Conservation (phyloP, 2,797 vertebrate genomes). For the Micropoecilia bifurca region DNA sequence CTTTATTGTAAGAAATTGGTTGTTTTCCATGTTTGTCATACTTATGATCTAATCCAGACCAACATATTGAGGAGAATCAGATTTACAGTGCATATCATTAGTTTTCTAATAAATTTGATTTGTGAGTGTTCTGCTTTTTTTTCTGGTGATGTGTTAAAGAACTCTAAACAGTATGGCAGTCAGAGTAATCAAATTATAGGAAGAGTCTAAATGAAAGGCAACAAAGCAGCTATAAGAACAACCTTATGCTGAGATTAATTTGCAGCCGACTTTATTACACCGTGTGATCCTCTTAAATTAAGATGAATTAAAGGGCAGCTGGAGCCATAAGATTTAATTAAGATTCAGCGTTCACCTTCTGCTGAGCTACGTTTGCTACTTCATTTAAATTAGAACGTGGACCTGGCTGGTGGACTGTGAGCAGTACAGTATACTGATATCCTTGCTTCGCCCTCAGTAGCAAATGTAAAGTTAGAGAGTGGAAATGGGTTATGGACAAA, state of each 20-base stretch:
- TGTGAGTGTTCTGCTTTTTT: neutral
- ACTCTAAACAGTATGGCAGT: neutral
- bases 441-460: conserved; percentile 68
- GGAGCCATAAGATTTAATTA: conserved; percentile 74
- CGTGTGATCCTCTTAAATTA: conserved; percentile 68
- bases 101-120: neutral
- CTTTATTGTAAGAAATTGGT: neutral
- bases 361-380: conserved; percentile 70
- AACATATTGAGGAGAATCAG: neutral
- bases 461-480: neutral
- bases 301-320: conserved; percentile 76
- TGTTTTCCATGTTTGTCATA: neutral
- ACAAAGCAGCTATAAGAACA: conserved; percentile 17
- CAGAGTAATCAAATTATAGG: conserved; percentile 28
- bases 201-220: conserved; percentile 30
- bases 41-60: neutral
- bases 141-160: neutral
- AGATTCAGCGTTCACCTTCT: conserved; percentile 77
- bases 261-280: conserved; percentile 56
- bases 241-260: conserved; percentile 52
- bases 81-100: neutral
- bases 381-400: conserved; percentile 69
- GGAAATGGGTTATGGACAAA: neutral
- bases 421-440: conserved; percentile 56
- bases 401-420: conserved; percentile 57